Evolutionary conservation across 1,140 invertebrate genomes (phyloP).

Genomic region (Caenorhabditis latens): DNA sequence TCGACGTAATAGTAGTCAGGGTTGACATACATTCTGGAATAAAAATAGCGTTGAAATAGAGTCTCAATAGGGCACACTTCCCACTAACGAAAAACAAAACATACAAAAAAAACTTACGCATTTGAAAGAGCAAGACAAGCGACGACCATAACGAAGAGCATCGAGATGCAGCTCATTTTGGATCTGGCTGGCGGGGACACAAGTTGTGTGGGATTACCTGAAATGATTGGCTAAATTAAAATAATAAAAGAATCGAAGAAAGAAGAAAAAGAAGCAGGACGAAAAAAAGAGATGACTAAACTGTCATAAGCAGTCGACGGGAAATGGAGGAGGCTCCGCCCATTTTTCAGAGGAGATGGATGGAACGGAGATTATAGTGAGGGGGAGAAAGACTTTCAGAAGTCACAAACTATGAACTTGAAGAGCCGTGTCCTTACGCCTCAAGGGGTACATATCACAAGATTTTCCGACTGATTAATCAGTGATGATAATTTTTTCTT

Average conservation of each 20-base stretch:
- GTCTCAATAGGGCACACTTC: background rate
- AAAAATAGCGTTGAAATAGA: background rate
- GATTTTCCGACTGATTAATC: too few relatives aligned
- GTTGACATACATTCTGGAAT: slow-evolving; percentile 38
- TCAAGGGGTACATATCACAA: too few relatives aligned
- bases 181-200: background rate
- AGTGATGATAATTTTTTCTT: too few relatives aligned
- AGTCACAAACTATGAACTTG: too few relatives aligned
- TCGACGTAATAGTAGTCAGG: slow-evolving; percentile 48
- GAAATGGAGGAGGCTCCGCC: background rate
- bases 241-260: background rate
- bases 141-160: slow-evolving; percentile 26
- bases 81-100: too few relatives aligned
- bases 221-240: background rate
- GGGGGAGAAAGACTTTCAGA: too few relatives aligned
- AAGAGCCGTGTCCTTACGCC: too few relatives aligned
- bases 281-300: too few relatives aligned
- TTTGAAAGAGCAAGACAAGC: background rate
- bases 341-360: background rate
- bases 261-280: background rate
- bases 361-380: too few relatives aligned
- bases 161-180: slow-evolving; percentile 35
- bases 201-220: slow-evolving; percentile 49
- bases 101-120: slow-evolving; percentile 22
- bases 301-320: background rate